These are phyloP conservation scores for Pheosia tremula DNA, from an alignment of 2,888 invertebrate genomes.

Conservation along the genomic window DNA sequence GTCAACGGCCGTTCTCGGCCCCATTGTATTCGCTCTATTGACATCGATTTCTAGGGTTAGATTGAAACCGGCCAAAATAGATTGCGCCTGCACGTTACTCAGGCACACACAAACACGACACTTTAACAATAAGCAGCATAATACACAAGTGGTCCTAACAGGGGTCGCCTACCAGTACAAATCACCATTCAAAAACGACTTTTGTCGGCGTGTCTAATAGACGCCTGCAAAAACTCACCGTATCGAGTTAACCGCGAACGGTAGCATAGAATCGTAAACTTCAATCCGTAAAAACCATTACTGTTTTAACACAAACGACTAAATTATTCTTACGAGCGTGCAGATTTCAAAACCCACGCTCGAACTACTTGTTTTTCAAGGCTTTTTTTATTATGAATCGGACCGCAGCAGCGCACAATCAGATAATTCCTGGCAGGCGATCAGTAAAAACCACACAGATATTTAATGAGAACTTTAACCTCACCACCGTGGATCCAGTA, in stretches of 20 bases:
- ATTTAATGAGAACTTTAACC: conserved; percentile 65
- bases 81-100: conserved; percentile 19
- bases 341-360: conserved; percentile 62
- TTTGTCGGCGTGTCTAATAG: background rate
- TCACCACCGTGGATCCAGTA: conserved; percentile 30
- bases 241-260: conserved; percentile 24
- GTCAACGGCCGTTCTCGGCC: conserved; percentile 74
- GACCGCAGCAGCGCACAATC: conserved; percentile 47
- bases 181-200: background rate
- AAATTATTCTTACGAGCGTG: conserved; percentile 44
- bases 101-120: conserved; percentile 15
- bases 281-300: conserved; percentile 44
- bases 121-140: conserved; percentile 25
- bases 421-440: conserved; percentile 57
- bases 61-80: conserved; percentile 53
- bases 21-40: conserved; percentile 71
- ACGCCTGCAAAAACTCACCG: background rate
- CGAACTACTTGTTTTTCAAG: conserved; percentile 54
- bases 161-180: background rate
- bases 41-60: conserved; percentile 75
- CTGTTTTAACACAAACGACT: conserved; percentile 47
- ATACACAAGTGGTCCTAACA: conserved; percentile 23
- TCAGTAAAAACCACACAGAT: conserved; percentile 55
- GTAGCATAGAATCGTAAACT: conserved; percentile 43
- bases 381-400: conserved; percentile 50